Percentiles rank a stretch among this genome's conserved stretches.
Evolutionary conservation across 2,888 invertebrate species (phyloP).

Genomic region (Agonopterix arenella): DNA sequence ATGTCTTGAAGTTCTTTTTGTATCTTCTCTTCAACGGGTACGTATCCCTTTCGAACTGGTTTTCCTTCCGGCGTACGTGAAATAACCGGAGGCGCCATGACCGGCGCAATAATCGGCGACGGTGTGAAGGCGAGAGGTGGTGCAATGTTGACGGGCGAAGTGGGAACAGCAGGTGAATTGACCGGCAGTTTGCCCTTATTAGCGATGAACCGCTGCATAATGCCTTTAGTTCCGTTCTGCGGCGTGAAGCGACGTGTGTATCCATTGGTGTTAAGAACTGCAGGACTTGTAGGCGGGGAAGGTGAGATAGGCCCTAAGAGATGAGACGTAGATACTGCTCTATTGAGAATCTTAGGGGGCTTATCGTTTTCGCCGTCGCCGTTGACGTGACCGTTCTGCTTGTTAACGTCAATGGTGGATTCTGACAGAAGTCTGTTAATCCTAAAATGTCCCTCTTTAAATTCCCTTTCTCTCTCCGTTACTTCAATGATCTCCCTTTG

Average conservation of each 20-base stretch:
- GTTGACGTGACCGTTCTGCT: slow-evolving; percentile 60
- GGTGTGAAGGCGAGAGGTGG: slow-evolving; percentile 51
- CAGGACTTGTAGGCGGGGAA: slow-evolving; percentile 44
- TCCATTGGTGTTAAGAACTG: slow-evolving; percentile 63
- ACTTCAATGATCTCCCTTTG: slow-evolving; percentile 94
- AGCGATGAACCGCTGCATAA: slow-evolving; percentile 91
- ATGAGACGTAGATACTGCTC: slow-evolving; percentile 67
- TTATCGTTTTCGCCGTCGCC: slow-evolving; percentile 48
- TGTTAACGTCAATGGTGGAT: slow-evolving; percentile 66
- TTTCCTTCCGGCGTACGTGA: slow-evolving; percentile 78
- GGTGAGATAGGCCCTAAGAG: slow-evolving; percentile 56
- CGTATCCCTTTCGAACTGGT: slow-evolving; percentile 84
- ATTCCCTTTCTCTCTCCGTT: slow-evolving; percentile 88
- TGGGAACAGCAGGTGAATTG: slow-evolving; percentile 35
- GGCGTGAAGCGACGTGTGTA: slow-evolving; percentile 79
- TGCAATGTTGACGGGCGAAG: slow-evolving; percentile 32
- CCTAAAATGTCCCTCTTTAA: slow-evolving; percentile 78
- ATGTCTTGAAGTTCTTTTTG: slow-evolving; percentile 91
- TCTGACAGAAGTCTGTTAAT: slow-evolving; percentile 64
- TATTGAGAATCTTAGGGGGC: slow-evolving; percentile 43
- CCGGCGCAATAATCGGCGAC: slow-evolving; percentile 38
- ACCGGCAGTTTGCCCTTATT: slow-evolving; percentile 82
- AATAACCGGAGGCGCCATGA: slow-evolving; percentile 51
- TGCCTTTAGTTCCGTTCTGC: slow-evolving; percentile 82
- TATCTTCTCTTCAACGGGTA: slow-evolving; percentile 92